A percentile compares a stretch with the other conserved stretches of the same genome.
These are phyloP conservation scores for Nomada fabriciana DNA, from an alignment of 2,888 invertebrate genomes.

Conservation along the genomic window DNA sequence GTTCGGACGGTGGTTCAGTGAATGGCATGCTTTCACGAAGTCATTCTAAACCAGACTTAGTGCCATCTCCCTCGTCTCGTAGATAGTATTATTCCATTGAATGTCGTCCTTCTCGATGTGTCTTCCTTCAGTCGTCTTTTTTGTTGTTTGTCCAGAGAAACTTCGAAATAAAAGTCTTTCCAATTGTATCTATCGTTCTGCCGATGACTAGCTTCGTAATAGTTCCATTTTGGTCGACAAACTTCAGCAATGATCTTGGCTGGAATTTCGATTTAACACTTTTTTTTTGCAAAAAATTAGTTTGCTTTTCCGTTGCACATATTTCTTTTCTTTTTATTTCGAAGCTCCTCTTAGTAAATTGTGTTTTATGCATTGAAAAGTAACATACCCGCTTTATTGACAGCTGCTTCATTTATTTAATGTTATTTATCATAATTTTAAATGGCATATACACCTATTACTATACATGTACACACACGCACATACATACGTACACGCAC, in stretches of 20 bases:
- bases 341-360: conserved; percentile 42
- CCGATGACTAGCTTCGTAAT: too few species aligned
- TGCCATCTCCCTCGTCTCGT: conserved; percentile 73
- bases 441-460: conserved; percentile 14
- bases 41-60: conserved; percentile 72
- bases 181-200: background rate
- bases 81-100: conserved; percentile 68
- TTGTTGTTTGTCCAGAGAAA: conserved; percentile 38
- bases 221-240: too few species aligned
- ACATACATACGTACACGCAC: conserved; percentile 1
- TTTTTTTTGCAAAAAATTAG: background rate
- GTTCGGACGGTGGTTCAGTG: conserved; percentile 77
- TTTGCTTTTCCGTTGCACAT: background rate
- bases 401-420: conserved; percentile 54
- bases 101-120: conserved; percentile 16
- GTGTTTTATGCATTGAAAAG: conserved; percentile 46
- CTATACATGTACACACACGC: background rate
- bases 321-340: conserved; percentile 30
- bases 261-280: background rate
- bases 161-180: conserved; percentile 38
- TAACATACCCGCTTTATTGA: conserved; percentile 65
- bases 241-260: too few species aligned
- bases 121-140: background rate
- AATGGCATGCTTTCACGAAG: conserved; percentile 77
- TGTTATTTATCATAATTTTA: conserved; percentile 38